A percentile compares a stretch with the other conserved stretches of the same genome.
These are phyloP conservation scores for Thereva nobilitata DNA, from an alignment of 2,888 invertebrate genomes.

Conservation along the genomic window DNA sequence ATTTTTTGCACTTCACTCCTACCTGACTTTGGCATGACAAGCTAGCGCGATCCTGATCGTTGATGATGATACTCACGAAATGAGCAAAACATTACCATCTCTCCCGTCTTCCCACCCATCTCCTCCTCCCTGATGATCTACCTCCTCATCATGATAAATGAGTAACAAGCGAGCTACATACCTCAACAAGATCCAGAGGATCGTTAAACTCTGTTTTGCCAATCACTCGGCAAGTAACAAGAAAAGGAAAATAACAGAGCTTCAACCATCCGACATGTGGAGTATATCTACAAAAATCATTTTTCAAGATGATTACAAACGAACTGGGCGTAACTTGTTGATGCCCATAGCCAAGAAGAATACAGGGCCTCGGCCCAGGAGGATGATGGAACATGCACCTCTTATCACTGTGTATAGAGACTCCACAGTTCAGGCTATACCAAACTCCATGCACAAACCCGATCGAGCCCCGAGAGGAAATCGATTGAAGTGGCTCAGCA, in stretches of 20 bases:
- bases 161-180: constrained; percentile 7
- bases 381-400: constrained; percentile 24
- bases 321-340: constrained; percentile 44
- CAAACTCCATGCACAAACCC: too few relatives aligned
- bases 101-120: too few relatives aligned
- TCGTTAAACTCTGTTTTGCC: constrained; percentile 36
- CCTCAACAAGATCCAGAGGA: constrained; percentile 19
- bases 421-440: too few relatives aligned
- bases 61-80: constrained; percentile 18
- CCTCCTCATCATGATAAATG: too few relatives aligned
- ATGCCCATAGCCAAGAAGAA: constrained; percentile 36
- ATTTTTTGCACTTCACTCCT: constrained; percentile 21
- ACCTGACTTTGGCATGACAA: constrained; percentile 12
- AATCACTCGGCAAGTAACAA: constrained; percentile 22
- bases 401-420: constrained; percentile 8
- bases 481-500: constrained; percentile 20
- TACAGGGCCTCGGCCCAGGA: background rate
- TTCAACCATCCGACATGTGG: background rate
- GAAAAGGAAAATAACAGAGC: constrained; percentile 9
- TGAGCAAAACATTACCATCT: constrained; percentile 28
- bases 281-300: constrained; percentile 41
- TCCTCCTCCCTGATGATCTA: too few relatives aligned
- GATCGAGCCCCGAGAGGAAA: constrained; percentile 20
- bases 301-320: constrained; percentile 38
- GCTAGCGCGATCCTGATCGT: constrained; percentile 10